These are phyloP conservation scores for Pantherophis vulpinus DNA, from an alignment of 2,797 vertebrate species.

Conservation along the genomic window DNA sequence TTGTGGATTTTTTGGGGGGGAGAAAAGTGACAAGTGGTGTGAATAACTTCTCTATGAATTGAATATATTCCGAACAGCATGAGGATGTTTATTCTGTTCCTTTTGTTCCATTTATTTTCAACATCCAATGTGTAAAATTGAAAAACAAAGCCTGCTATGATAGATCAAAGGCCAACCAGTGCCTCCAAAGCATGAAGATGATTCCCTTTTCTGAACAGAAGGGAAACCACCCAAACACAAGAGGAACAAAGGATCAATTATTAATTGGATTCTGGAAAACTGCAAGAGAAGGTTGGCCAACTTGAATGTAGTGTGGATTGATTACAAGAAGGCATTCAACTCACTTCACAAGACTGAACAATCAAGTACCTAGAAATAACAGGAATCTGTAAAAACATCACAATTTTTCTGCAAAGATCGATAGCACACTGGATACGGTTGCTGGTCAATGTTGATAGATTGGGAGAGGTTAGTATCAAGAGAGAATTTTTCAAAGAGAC, in stretches of 20 bases:
- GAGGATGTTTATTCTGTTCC: background rate
- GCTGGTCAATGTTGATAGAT: background rate
- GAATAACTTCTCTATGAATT: background rate
- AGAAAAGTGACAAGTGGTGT: background rate
- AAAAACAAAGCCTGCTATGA: background rate
- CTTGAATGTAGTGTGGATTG: background rate
- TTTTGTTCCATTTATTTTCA: background rate
- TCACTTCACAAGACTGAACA: background rate
- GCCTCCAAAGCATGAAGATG: background rate
- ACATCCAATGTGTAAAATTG: background rate
- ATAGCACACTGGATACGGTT: background rate
- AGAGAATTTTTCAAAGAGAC: background rate
- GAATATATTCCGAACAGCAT: background rate
- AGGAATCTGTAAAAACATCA: background rate
- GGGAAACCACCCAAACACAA: background rate
- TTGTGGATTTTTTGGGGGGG: rapidly evolving
- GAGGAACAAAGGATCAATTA: background rate
- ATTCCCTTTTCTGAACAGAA: background rate
- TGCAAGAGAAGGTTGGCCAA: background rate
- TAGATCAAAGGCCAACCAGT: background rate
- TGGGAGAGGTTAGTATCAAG: background rate
- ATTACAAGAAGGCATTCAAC: background rate
- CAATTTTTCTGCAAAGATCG: background rate
- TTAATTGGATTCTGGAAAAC: background rate
- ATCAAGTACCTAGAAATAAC: background rate